Conservation (phyloP, 2,888 invertebrate species). For the Drosophila affinis region DNA sequence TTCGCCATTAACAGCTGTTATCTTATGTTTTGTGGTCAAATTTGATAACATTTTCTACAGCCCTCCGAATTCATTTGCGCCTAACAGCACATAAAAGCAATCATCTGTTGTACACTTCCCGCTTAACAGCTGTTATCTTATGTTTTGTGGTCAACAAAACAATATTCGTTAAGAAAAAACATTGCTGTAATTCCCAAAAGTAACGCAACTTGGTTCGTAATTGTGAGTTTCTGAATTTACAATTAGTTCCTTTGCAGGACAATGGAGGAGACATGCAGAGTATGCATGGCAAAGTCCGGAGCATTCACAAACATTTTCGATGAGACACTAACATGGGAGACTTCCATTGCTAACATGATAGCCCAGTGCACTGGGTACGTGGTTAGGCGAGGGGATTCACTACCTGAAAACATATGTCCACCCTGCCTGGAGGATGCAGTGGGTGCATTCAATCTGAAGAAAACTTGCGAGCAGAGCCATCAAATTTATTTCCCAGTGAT, state of each 20-base stretch:
- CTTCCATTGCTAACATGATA: not conserved
- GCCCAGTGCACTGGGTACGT: not conserved
- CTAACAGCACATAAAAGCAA: too few relatives aligned
- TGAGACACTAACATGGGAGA: not conserved
- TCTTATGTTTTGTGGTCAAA: too few relatives aligned
- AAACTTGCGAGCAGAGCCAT: not conserved
- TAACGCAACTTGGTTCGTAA: too few relatives aligned
- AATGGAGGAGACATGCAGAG: slow-evolving; percentile 4
- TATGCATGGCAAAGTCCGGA: not conserved
- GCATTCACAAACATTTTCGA: slow-evolving; percentile 3
- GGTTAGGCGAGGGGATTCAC: not conserved
- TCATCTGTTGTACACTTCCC: too few relatives aligned
- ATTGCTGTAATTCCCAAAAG: too few relatives aligned
- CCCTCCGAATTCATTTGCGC: too few relatives aligned
- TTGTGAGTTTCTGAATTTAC: not conserved
- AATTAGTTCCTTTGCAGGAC: not conserved
- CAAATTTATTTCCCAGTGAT: not conserved
- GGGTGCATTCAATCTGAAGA: not conserved
- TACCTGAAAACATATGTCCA: slow-evolving; percentile 1
- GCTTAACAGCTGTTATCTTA: too few relatives aligned
- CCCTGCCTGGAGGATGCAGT: slow-evolving; percentile 6
- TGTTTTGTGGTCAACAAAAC: too few relatives aligned
- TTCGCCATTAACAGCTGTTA: too few relatives aligned
- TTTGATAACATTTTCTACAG: too few relatives aligned
- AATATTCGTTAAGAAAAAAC: too few relatives aligned